A percentile compares a stretch with the other conserved stretches of the same genome.
Conservation (phyloP, 2,797 vertebrate species). For the Pseudopleuronectes americanus region DNA sequence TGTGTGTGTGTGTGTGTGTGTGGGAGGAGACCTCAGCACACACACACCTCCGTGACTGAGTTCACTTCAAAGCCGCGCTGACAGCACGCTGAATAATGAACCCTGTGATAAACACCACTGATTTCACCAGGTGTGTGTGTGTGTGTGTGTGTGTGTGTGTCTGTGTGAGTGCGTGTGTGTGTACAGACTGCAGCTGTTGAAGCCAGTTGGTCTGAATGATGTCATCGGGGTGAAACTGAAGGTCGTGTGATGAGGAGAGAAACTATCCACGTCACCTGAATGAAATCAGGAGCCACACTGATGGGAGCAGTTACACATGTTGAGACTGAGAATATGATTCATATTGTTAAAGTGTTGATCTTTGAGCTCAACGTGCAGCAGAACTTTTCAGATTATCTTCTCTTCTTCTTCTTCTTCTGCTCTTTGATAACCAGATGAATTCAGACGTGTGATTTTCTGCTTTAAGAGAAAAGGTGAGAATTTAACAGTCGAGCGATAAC, state of each 20-base stretch:
- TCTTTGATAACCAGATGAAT: too few relatives aligned
- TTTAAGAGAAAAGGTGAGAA: neutral
- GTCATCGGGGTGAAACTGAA: conserved; percentile 46
- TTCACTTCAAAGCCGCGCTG: conserved; percentile 44
- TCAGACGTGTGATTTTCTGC: too few relatives aligned
- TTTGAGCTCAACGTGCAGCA: too few relatives aligned
- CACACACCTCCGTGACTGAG: conserved; percentile 23
- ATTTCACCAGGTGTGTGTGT: conserved; percentile 55
- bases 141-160: conserved; percentile 22
- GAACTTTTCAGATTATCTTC: too few relatives aligned
- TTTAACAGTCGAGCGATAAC: neutral
- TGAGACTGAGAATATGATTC: neutral
- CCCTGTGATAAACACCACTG: conserved; percentile 55
- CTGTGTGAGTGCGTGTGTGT: neutral
- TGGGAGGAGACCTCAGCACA: conserved; percentile 8
- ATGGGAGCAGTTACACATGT: neutral
- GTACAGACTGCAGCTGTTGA: conserved; percentile 53
- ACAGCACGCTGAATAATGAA: conserved; percentile 55
- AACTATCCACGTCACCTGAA: neutral
- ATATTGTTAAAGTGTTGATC: too few relatives aligned
- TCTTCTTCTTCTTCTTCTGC: too few relatives aligned
- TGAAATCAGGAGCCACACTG: neutral
- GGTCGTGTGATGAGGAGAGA: conserved; percentile 36
- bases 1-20: neutral
- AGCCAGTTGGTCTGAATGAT: conserved; percentile 48